Evolutionary conservation across 2,797 vertebrate genomes (phyloP), one percentile per base, ranked within the genome.

Genomic region (Acridotheres tristis): DNA sequence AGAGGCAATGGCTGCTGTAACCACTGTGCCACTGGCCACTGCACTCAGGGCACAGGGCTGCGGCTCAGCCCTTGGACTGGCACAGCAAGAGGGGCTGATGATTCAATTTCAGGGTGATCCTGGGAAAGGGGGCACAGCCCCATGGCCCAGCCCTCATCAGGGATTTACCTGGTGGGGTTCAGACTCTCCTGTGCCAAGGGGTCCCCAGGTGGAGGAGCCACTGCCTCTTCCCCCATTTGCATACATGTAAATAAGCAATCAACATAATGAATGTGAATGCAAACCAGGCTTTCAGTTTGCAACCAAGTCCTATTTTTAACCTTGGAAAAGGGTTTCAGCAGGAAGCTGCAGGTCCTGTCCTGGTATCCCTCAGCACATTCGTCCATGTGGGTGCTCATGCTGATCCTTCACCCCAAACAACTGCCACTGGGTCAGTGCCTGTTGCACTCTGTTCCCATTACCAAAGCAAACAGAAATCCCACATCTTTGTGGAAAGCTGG

Each of bases 231-330:
- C 43, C 0, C 29, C 20, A 89, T 96, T 93, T 96, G 80, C 90
- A 90, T 94, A 88, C 74, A 61, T 84, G 91, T 94, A 94, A 94
- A 94, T 93, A 94, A 95, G 93, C 67, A 95, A 95, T 96, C 93
- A 94, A 59, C 80, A 68, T 95, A 94, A 93, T 23, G 88, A 93
- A 84, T 74, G 47, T 1, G 0, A 94, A 94, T 87, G 90, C 92
- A 94, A 96, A 93, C 93, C 75, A 71, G 58, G 75, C 72, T 88
- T 89, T 67, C 68, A 6, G 65, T 83, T 93, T 76, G 61, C 75
- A 85, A 95, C 81, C 20, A 27, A 62, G 50, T 77, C 75, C 78
- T 94, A 74, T 88, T 90, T 94, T 94, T 92, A 94, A 92, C 84
- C 84, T 94, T 68, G 84, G 85, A 54, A 67, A 65, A 66, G 32